Conservation (phyloP, 2,888 invertebrate genomes). For the Chaitophorus viminalis region DNA sequence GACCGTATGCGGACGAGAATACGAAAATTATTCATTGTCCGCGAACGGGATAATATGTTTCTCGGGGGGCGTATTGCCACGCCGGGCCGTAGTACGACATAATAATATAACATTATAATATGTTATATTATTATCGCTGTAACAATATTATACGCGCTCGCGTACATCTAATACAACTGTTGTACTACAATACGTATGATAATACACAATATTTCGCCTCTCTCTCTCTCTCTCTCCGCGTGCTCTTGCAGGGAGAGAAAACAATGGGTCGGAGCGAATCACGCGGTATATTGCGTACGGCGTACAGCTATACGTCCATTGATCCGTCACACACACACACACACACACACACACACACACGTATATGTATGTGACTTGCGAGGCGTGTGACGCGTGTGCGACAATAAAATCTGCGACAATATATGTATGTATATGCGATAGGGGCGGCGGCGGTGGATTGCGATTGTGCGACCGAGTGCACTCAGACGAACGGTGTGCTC, state of each 20-base stretch:
- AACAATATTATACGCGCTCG: not conserved
- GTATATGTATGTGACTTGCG: not conserved
- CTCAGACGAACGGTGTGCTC: conserved; percentile 36
- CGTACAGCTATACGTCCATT: not conserved
- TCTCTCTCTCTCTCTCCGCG: too few relatives aligned
- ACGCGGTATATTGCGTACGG: not conserved
- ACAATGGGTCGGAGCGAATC: conserved; percentile 16
- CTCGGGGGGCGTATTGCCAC: not conserved
- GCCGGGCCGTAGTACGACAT: not conserved
- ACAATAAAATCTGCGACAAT: conserved; percentile 56
- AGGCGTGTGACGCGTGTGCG: conserved; percentile 42
- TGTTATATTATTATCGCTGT: not conserved
- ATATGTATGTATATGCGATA: not conserved
- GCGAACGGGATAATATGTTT: not conserved
- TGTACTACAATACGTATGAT: not conserved
- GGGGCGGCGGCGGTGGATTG: conserved; percentile 1
- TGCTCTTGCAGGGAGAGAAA: not conserved
- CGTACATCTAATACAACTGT: not conserved
- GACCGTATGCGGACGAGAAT: too few relatives aligned
- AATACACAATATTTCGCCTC: not conserved
- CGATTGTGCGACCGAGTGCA: conserved; percentile 53
- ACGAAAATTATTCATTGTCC: too few relatives aligned
- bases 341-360: not conserved
- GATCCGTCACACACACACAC: conserved; percentile 47
- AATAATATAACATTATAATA: not conserved